Evolutionary conservation across 2,113 vertebrate genomes (phyloP), one percentile per base, ranked within the genome.

Genomic region (Sinocyclocheilus grahami): DNA sequence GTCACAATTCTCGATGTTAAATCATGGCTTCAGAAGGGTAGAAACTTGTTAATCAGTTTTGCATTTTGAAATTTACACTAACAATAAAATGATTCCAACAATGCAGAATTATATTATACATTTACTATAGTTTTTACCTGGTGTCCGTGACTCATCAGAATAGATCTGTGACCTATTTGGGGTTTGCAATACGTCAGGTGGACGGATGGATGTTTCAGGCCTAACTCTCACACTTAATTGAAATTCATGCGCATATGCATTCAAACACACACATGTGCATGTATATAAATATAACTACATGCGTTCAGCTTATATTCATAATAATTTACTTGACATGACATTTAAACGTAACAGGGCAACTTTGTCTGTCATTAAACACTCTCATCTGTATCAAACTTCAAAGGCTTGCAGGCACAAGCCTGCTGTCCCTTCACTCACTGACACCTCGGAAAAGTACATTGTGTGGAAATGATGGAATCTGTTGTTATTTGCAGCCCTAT

Each of bases 321-420:
- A 63, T 39, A 62, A 63, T 39, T 37, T 72, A 6, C 18, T 24
- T 30, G 3, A 37, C 53, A 37, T 78, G 20, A 27, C 27, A 27
- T 42, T 48, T 79, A 74, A 22, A 46, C 69, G 55, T 42, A 72
- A 53, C 39, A 74, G 53, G 22, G 53, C 48, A n/a, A 82, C 18
- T 63, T 71, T 60, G 71, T 80, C 48, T 65, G 42, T 86, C 65
- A 86, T 86, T 78, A 83, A 86, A 77, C 24, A 82, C 22, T 10
- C 14, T 82, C 51, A 72, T 62, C 58, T 74, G 55, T 46, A 82
- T 58, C 20, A 65, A 79, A 63, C 46, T 62, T 60, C 46, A 76
- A 79, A 82, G 65, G 30, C 60, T 55, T 13, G 10, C 20, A 62
- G 20, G 27, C 82, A 84, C 82, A 84, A 72, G 62, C 20, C 60